A percentile compares a stretch with the other conserved stretches of the same genome.
phyloP scores from a whole-genome alignment of 2,113 vertebrate species.

The Amphiprion percula region DNA sequence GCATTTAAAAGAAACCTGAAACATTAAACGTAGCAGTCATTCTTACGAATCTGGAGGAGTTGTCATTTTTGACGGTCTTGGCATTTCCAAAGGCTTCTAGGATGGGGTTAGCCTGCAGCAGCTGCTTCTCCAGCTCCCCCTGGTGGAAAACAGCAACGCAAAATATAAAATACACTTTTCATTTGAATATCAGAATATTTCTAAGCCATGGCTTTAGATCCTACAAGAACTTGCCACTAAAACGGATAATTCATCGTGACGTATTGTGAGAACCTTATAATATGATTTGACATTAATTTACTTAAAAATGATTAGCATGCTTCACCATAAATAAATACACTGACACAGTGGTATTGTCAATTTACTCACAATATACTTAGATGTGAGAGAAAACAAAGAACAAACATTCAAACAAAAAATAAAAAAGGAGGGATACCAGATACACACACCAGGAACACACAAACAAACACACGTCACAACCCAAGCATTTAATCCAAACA shows the following conservation, averaged over 20 bases:
- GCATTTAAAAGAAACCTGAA: background rate
- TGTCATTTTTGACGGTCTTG: constrained; percentile 99
- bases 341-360: constrained; percentile 1
- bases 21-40: accelerated
- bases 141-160: constrained; percentile 65
- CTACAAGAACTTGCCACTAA: too few species aligned
- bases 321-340: background rate
- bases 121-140: constrained; percentile 99
- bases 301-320: too few species aligned
- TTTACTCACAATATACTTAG: constrained; percentile 41
- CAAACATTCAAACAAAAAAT: background rate
- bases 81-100: constrained; percentile 98
- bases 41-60: constrained; percentile 98
- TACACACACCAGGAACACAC: constrained; percentile 23
- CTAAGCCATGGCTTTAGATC: too few species aligned
- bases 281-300: too few species aligned
- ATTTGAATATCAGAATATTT: too few species aligned
- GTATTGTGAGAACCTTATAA: too few species aligned
- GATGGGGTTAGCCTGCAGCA: constrained; percentile 98
- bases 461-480: constrained; percentile 37
- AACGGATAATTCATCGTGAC: too few species aligned
- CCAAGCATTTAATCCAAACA: constrained; percentile 62
- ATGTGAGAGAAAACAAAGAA: constrained; percentile 12
- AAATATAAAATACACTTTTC: background rate
- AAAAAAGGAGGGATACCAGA: constrained; percentile 17